Percentiles rank a stretch among this genome's conserved stretches.
These are phyloP conservation scores for Pangasius krempfi DNA, from an alignment of 2,797 vertebrate species.

Conservation along the genomic window DNA sequence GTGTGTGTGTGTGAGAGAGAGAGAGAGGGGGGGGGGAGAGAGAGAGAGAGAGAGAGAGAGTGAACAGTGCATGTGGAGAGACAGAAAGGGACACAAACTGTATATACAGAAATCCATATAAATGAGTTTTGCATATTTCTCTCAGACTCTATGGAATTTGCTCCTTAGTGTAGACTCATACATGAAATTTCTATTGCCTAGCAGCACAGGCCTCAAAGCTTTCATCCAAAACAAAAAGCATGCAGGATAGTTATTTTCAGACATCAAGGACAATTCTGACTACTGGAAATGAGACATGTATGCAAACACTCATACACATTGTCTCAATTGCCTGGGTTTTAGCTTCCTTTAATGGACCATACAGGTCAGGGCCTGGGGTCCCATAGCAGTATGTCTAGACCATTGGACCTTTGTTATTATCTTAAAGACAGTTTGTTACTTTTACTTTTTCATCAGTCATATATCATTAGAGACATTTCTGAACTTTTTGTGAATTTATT, in stretches of 20 bases:
- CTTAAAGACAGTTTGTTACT: not conserved
- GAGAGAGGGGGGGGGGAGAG: slow-evolving; percentile 8
- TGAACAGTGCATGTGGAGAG: not conserved
- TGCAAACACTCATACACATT: not conserved
- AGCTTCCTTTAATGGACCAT: not conserved
- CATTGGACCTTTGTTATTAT: not conserved
- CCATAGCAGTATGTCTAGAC: not conserved
- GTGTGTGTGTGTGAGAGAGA: not conserved
- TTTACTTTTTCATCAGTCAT: not conserved
- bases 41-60: not conserved
- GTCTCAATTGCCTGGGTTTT: not conserved
- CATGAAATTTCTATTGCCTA: slow-evolving; percentile 7
- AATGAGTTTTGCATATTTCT: slow-evolving; percentile 42
- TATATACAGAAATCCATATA: slow-evolving; percentile 18
- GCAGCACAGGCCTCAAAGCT: not conserved
- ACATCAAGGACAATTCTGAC: not conserved
- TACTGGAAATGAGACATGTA: not conserved
- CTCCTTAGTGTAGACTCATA: not conserved
- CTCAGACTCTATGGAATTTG: not conserved
- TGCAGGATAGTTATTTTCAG: not conserved
- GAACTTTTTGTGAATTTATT: not conserved
- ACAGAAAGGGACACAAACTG: not conserved
- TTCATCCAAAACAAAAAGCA: slow-evolving; percentile 26
- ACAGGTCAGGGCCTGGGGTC: not conserved
- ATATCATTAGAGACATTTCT: not conserved